phyloP scores from a whole-genome alignment of 2,888 invertebrate species.

The Cheilosia variabilis region DNA sequence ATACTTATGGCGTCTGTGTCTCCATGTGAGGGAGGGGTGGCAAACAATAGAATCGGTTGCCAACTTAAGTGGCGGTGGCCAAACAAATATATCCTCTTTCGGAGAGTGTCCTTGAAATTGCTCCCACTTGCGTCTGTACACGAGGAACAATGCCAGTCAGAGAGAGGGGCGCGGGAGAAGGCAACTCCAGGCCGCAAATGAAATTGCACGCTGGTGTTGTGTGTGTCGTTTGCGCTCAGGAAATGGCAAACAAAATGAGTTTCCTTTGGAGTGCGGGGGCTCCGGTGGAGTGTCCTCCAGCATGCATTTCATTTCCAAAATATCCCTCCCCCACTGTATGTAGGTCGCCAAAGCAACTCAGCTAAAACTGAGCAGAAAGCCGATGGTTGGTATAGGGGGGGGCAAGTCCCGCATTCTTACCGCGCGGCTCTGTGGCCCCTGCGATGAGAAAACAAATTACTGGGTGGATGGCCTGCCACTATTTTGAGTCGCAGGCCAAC shows the following conservation, averaged over 20 bases:
- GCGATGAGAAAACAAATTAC: constrained; percentile 63
- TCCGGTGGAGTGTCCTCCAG: constrained; percentile 16
- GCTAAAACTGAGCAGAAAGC: constrained; percentile 27
- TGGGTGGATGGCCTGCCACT: constrained; percentile 23
- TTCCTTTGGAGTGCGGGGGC: constrained; percentile 42
- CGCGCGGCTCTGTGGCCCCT: constrained; percentile 41
- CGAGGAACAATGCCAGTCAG: not conserved
- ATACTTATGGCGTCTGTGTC: constrained; percentile 56
- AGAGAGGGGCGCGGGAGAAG: constrained; percentile 5
- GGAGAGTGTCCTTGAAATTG: constrained; percentile 69
- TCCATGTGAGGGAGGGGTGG: not conserved
- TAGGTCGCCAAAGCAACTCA: constrained; percentile 58
- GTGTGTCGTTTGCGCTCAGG: constrained; percentile 64
- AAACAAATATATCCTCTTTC: constrained; percentile 68
- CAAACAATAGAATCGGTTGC: constrained; percentile 67
- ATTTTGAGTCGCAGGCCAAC: constrained; percentile 40
- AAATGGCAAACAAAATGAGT: constrained; percentile 74
- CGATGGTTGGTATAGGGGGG: not conserved
- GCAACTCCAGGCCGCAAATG: constrained; percentile 69
- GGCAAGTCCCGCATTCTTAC: constrained; percentile 61
- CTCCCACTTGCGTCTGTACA: constrained; percentile 48
- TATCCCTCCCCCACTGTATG: constrained; percentile 29
- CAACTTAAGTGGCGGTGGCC: constrained; percentile 72
- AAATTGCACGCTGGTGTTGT: constrained; percentile 65
- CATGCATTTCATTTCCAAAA: constrained; percentile 58